Conservation (phyloP, 2,113 vertebrate species). For the Oriolus oriolus region DNA sequence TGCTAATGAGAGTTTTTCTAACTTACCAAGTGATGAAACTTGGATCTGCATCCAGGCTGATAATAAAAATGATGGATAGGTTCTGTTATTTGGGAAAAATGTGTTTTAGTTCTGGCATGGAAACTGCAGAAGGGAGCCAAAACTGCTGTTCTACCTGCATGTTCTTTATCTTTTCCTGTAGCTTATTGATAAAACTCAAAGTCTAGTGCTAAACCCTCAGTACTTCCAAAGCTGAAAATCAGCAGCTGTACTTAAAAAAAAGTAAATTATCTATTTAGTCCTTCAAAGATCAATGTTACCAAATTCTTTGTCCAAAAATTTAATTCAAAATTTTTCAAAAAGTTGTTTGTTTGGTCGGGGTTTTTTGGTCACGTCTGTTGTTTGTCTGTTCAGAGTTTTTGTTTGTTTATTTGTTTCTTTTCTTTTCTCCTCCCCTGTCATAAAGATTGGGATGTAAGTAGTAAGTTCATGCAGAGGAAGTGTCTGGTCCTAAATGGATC, state of each 20-base stretch:
- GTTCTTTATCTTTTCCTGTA: neutral
- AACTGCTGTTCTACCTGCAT: neutral
- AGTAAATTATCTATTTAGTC: neutral
- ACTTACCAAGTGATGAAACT: slow-evolving; percentile 40
- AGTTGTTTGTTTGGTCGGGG: accelerated
- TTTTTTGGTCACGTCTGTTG: neutral
- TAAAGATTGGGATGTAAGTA: neutral
- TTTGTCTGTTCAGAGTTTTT: accelerated
- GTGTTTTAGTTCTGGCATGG: neutral
- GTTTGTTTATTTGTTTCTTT: neutral
- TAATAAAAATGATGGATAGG: slow-evolving; percentile 40
- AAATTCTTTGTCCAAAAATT: neutral
- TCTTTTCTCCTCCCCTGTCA: neutral
- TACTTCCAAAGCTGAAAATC: neutral
- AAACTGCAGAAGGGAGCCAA: neutral
- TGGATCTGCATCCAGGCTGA: slow-evolving; percentile 19
- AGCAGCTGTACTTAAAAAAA: neutral
- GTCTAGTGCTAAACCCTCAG: neutral
- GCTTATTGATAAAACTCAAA: neutral
- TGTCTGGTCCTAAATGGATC: neutral
- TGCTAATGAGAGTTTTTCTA: slow-evolving; percentile 51
- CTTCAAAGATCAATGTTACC: neutral
- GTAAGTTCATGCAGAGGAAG: neutral
- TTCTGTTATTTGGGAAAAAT: slow-evolving; percentile 10
- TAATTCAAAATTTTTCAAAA: neutral